These are phyloP conservation scores for Actias luna DNA, from an alignment of 2,888 invertebrate species.

Conservation along the genomic window DNA sequence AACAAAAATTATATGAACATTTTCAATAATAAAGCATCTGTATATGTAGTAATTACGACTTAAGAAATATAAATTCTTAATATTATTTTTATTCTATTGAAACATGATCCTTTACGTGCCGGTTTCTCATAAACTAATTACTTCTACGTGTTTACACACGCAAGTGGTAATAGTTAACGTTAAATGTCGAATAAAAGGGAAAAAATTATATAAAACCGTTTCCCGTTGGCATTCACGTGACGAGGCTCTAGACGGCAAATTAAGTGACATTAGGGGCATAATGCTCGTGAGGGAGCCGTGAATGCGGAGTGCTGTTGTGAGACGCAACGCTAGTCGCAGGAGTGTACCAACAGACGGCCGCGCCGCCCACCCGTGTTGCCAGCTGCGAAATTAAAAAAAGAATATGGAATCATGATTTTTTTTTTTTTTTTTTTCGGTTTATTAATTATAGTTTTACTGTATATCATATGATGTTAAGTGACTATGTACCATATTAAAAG, in stretches of 20 bases:
- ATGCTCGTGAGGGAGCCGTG: constrained; percentile 71
- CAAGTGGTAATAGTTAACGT: constrained; percentile 73
- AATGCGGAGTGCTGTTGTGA: constrained; percentile 68
- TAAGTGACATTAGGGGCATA: constrained; percentile 80
- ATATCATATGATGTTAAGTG: constrained; percentile 11
- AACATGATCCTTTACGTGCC: constrained; percentile 22
- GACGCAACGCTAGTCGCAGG: constrained; percentile 58
- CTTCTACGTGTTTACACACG: constrained; percentile 73
- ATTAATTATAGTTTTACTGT: background rate
- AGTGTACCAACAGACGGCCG: constrained; percentile 47
- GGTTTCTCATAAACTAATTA: constrained; percentile 70
- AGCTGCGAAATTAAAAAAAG: background rate
- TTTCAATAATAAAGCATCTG: no score
- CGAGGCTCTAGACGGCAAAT: constrained; percentile 78
- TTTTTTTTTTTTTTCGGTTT: background rate
- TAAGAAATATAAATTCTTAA: background rate
- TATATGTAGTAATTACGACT: no score
- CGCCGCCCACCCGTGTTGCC: constrained; percentile 21
- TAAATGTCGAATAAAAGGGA: constrained; percentile 64
- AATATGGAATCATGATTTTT: background rate
- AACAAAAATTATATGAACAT: no score
- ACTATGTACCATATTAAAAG: no score
- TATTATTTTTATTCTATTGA: background rate
- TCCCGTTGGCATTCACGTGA: constrained; percentile 73
- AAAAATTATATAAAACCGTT: constrained; percentile 77